phyloP scores from a whole-genome alignment of 2,888 invertebrate species.

The Agrypnus murinus region DNA sequence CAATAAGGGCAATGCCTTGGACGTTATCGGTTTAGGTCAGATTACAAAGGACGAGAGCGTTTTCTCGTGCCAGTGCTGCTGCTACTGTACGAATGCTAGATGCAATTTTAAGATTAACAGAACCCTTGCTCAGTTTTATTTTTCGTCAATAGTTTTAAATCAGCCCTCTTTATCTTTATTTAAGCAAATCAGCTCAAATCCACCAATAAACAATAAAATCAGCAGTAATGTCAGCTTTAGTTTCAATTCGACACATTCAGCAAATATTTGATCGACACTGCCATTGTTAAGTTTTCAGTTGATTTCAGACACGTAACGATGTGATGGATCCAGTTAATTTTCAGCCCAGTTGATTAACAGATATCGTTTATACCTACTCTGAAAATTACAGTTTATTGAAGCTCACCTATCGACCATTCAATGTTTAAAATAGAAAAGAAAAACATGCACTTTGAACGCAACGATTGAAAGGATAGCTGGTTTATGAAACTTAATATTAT shows the following conservation, averaged over 20 bases:
- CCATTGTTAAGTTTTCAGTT: no score
- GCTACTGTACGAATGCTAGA: conserved; percentile 33
- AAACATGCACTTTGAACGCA: no score
- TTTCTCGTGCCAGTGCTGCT: conserved; percentile 32
- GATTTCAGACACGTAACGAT: no score
- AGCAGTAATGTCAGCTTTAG: background rate
- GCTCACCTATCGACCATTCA: no score
- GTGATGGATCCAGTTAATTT: no score
- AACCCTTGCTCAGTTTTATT: conserved; percentile 23
- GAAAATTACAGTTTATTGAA: no score
- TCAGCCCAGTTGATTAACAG: no score
- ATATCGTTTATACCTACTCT: no score
- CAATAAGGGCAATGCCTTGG: conserved; percentile 34
- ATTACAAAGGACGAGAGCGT: conserved; percentile 39
- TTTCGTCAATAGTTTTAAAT: conserved; percentile 28
- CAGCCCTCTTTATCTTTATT: conserved; percentile 24
- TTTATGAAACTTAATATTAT: no score
- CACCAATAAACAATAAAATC: conserved; percentile 11
- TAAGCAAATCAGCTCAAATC: background rate
- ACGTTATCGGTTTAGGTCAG: conserved; percentile 45
- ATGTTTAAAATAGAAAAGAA: no score
- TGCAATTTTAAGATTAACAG: conserved; percentile 47
- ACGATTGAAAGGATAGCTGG: no score
- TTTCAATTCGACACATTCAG: conserved; percentile 1
- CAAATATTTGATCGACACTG: background rate